A percentile compares a stretch with the other conserved stretches of the same genome.
These are phyloP conservation scores for Cyclargus thomasi DNA, from an alignment of 1,140 invertebrate species.

Conservation along the genomic window DNA sequence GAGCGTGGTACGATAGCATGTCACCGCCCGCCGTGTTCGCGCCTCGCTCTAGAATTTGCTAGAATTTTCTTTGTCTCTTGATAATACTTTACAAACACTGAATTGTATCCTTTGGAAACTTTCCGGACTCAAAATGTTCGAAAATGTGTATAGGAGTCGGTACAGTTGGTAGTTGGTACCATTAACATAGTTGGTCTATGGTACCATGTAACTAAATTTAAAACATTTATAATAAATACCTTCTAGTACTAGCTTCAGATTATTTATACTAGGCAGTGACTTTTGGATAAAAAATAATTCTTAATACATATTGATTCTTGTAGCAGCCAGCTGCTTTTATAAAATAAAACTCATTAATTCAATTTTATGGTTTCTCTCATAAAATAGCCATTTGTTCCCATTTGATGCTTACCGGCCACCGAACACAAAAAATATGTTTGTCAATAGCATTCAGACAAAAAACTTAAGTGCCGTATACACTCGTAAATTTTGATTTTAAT, in stretches of 20 bases:
- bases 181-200: background rate
- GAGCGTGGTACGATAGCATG: constrained; percentile 59
- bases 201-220: too few species aligned
- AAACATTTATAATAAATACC: too few species aligned
- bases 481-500: background rate
- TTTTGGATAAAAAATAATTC: too few species aligned
- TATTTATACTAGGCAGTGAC: too few species aligned
- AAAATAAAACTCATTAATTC: background rate
- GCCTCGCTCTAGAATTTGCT: constrained; percentile 58
- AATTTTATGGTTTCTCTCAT: background rate
- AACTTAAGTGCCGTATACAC: background rate
- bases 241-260: too few species aligned
- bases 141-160: background rate
- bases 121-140: background rate
- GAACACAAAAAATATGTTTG: background rate
- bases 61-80: constrained; percentile 58
- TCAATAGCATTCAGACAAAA: background rate
- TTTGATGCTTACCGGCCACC: background rate
- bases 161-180: background rate
- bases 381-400: background rate
- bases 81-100: constrained; percentile 12
- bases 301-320: background rate
- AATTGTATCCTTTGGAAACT: constrained; percentile 7
- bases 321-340: background rate
- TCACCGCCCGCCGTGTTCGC: constrained; percentile 52